Evolutionary conservation across 2,797 vertebrate species (phyloP).

Genomic region (Pantherophis alleghaniensis): DNA sequence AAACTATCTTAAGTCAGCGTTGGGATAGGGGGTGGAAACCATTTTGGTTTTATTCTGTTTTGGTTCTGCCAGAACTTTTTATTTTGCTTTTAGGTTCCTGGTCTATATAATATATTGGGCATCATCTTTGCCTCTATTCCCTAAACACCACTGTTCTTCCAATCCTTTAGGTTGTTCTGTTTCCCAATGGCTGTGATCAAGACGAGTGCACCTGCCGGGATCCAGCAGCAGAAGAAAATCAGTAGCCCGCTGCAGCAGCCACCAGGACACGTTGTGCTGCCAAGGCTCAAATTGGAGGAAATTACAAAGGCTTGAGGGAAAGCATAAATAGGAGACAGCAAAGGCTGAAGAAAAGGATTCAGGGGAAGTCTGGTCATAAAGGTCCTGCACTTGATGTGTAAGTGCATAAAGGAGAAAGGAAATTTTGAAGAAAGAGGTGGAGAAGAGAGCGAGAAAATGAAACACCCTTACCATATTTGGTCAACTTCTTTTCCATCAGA

Average conservation of each 20-base stretch:
- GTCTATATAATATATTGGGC: background rate
- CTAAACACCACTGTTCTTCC: background rate
- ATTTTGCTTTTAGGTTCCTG: background rate
- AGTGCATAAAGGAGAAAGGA: accelerated
- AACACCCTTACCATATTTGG: background rate
- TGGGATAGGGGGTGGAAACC: background rate
- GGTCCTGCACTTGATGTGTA: too few species aligned
- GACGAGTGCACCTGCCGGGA: conserved; percentile 96
- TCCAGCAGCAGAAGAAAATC: conserved; percentile 92
- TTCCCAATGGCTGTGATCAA: conserved; percentile 89
- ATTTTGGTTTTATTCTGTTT: background rate
- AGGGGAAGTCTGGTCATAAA: background rate
- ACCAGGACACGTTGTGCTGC: conserved; percentile 26
- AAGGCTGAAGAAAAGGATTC: background rate
- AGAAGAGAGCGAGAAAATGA: background rate
- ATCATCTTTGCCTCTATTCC: background rate
- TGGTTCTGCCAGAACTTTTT: background rate
- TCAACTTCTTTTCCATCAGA: background rate
- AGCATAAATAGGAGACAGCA: background rate
- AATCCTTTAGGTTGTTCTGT: conserved; percentile 86
- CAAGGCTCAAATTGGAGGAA: conserved; percentile 19
- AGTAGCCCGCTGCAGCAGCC: conserved; percentile 71
- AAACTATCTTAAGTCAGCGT: background rate
- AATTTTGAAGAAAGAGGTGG: accelerated
- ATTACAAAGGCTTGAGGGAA: background rate